Base-by-base conservation (phyloP, 1,140 invertebrate genomes). In the Argopecten irradians region DNA sequence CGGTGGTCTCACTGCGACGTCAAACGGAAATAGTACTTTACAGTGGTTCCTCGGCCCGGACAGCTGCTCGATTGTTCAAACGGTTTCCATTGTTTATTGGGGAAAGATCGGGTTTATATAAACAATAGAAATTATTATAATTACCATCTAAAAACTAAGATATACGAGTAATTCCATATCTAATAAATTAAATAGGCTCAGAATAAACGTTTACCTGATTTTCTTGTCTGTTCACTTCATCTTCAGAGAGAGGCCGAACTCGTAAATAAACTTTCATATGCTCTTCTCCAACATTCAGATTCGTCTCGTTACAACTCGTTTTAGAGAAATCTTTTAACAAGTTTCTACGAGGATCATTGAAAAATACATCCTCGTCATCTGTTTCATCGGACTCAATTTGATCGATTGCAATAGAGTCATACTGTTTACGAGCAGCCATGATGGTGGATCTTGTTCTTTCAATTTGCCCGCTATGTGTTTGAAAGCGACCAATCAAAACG, bases 181-280 rank as follows among this genome's bases (percentile, higher is more conserved):
- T 16, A 8, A 19, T 32, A 82, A 71, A 34, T 87, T 13, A 88
- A 13, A n/a, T 86, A 39, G 22, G 22, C 32, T 83, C 84, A 86
- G 7, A 84, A 88, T 32, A n/a, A 82, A 86, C 32, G 71, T 46
- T 89, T 89, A 94, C 94, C 93, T 94, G 93, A 84, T 94, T 92
- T 90, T 93, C 93, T 22, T 92, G 88, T 84, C 55, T 89, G 22
- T 92, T 90, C 22, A 86, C 0, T 87, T 95, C 94, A 28, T 92
- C 89, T 35, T 90, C 71, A n/a, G 92, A 92, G 85, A 94, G 93
- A 13, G 95, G 95, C 84, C 94, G 90, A 36, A 95, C 92, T 13
- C 95, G 83, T 0, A 95, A 89, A 83, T 92, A 95, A 22, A 95
- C 93, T 89, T 93, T 93, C 92, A 95, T 93, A 55, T 92, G 92